Conservation (phyloP, 1,140 invertebrate genomes). For the Zaprionus taronus region DNA sequence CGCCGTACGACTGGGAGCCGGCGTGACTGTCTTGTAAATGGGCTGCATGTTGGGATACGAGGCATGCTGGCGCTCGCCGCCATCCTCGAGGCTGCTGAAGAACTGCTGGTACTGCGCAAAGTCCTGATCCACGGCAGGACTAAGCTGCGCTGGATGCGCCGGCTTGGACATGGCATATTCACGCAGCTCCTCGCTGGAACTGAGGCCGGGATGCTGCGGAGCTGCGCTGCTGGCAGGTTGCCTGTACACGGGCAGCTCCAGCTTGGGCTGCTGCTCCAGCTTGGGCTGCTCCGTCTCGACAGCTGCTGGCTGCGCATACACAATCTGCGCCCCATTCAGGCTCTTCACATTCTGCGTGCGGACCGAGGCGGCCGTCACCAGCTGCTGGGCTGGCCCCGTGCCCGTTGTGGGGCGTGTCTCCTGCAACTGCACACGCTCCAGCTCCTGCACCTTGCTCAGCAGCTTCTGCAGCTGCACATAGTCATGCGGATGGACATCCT, state of each 20-base stretch:
- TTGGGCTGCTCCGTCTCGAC: conserved; percentile 11
- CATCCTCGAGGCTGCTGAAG: conserved; percentile 68
- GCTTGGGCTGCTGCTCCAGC: conserved; percentile 47
- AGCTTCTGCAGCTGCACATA: conserved; percentile 80
- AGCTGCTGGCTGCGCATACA: conserved; percentile 63
- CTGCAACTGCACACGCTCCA: conserved; percentile 78
- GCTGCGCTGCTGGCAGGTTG: conserved; percentile 20
- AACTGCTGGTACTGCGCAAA: conserved; percentile 69
- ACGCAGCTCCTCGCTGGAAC: conserved; percentile 73
- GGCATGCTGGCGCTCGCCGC: conserved; percentile 46
- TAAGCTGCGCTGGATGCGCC: conserved; percentile 56
- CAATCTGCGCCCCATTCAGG: conserved; percentile 64
- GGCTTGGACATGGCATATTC: conserved; percentile 68
- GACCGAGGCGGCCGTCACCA: conserved; percentile 72
- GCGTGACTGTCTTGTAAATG: conserved; percentile 66
- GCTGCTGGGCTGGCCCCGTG: conserved; percentile 17
- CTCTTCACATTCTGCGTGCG: conserved; percentile 71
- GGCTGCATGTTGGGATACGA: conserved; percentile 72
- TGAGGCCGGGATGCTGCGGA: neutral
- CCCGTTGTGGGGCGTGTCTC: conserved; percentile 24
- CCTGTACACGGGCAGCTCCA: conserved; percentile 65
- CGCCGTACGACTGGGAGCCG: neutral
- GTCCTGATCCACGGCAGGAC: conserved; percentile 24
- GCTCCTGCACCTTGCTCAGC: conserved; percentile 78
- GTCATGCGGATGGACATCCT: conserved; percentile 75